Evolutionary conservation across 2,113 vertebrate species (phyloP), one percentile per base, ranked within the genome.

Genomic region (Ictalurus punctatus): DNA sequence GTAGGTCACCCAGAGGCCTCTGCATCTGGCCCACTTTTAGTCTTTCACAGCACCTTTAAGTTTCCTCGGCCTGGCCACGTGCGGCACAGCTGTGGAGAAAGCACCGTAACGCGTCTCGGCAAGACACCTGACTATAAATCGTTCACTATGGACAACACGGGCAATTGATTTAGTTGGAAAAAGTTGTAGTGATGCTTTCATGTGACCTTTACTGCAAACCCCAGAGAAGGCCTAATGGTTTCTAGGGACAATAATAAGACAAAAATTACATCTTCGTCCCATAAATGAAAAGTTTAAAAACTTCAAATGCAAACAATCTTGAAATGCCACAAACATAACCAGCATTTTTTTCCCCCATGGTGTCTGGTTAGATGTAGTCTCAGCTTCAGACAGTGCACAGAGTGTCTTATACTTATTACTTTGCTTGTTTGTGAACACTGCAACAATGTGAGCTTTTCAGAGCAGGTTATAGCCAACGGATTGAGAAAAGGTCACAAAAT

Each of bases 31-130:
- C 96, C 95, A 96, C 94, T 96, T 96, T 95, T 94, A 96, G 95
- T 96, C 95, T 96, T 95, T 95, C 94, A 95, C 91, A 92, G 92
- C 93, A 95, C 95, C 94, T 96, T 95, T 95, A 95, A 95, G 95
- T 95, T 95, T 95, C 92, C 91, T 93, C 89, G 84, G 93, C 90
- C 90, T 91, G 58, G 86, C 91, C 88, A 91, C 87, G 89, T 89
- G 87, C 83, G 87, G 91, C 92, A 81, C 89, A 91, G 92, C 48
- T 48, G 0, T 5, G 8, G 30, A n/a, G 44, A 69, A 69, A 52
- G 9, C 37, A 30, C 9, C 17, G 0, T 63, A 37, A 83, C 34
- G 8, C 56, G 25, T 63, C 69, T 76, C 12, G 12, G 48, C 65
- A 27, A 87, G 4, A 40, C 23, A 79, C 23, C 27, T 21, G 61